Percentiles rank a stretch among this genome's conserved stretches.
Conservation (phyloP, 1,140 invertebrate genomes). For the Anastrepha obliqua region DNA sequence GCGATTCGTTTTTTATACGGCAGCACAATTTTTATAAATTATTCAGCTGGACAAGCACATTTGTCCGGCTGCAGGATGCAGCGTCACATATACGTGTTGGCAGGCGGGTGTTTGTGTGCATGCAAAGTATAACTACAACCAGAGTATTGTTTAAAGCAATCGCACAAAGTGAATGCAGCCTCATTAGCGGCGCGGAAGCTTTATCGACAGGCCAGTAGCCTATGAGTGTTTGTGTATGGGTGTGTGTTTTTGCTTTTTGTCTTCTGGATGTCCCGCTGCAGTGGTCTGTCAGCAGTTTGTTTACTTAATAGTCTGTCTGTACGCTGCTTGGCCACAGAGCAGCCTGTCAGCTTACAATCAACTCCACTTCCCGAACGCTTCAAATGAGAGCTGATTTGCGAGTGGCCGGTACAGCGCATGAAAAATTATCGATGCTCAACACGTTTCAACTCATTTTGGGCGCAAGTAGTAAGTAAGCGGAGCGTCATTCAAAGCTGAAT, state of each 20-base stretch:
- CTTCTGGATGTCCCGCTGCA: not conserved
- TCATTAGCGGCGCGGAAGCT: constrained; percentile 28
- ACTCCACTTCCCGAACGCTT: not conserved
- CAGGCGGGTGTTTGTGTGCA: too few species aligned
- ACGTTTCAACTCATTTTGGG: not conserved
- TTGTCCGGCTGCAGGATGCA: not conserved
- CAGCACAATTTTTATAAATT: not conserved
- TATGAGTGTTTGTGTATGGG: too few species aligned
- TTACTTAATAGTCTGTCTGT: constrained; percentile 24
- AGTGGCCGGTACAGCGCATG: not conserved
- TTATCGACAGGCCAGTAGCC: not conserved
- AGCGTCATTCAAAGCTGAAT: not conserved
- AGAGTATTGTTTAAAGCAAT: not conserved
- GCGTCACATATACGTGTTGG: not conserved
- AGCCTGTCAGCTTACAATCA: not conserved
- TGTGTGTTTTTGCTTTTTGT: not conserved
- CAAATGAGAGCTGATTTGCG: not conserved
- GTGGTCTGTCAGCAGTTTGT: not conserved
- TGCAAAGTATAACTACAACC: not conserved
- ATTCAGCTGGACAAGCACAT: constrained; percentile 26
- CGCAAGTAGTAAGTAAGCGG: not conserved
- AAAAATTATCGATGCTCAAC: constrained; percentile 1
- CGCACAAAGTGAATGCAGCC: not conserved
- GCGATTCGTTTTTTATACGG: not conserved
- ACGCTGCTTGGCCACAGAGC: not conserved